Percentiles rank a stretch among this genome's conserved stretches.
phyloP scores from a whole-genome alignment of 53 echinoderm and acorn worm genomes.

The Paracentrotus lividus region DNA sequence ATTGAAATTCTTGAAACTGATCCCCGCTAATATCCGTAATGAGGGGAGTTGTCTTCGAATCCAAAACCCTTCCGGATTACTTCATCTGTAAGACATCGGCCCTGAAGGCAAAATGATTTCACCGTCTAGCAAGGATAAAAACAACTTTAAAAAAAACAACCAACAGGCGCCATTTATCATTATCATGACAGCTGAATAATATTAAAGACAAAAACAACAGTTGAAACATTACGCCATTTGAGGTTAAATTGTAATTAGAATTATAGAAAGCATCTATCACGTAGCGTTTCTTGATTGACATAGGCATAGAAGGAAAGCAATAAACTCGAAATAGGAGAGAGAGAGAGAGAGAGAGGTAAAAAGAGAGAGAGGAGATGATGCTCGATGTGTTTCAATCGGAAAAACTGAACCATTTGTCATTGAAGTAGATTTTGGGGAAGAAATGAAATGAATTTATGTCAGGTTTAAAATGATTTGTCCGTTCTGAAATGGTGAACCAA shows the following conservation, averaged over 20 bases:
- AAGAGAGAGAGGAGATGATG: neutral
- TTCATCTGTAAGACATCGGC: neutral
- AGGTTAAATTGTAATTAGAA: neutral
- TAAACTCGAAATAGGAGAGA: neutral
- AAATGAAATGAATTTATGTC: neutral
- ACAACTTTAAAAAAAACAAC: neutral
- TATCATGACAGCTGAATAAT: neutral
- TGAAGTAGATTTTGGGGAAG: neutral
- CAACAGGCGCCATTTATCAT: neutral
- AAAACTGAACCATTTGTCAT: neutral
- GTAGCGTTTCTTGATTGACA: neutral
- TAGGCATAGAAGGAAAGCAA: neutral
- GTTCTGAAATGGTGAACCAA: conserved; percentile 42
- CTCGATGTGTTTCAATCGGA: neutral
- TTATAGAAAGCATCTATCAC: neutral
- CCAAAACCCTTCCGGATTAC: neutral
- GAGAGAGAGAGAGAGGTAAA: neutral
- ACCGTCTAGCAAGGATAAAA: neutral
- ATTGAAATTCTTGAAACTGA: conserved; percentile 30
- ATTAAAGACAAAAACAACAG: neutral
- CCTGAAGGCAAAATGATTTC: neutral
- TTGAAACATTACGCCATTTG: neutral
- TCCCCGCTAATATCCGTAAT: neutral
- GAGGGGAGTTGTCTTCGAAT: neutral
- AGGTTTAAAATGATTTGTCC: neutral